These are phyloP conservation scores for Drosophila gunungcola DNA, from an alignment of 1,140 invertebrate species.

Conservation along the genomic window DNA sequence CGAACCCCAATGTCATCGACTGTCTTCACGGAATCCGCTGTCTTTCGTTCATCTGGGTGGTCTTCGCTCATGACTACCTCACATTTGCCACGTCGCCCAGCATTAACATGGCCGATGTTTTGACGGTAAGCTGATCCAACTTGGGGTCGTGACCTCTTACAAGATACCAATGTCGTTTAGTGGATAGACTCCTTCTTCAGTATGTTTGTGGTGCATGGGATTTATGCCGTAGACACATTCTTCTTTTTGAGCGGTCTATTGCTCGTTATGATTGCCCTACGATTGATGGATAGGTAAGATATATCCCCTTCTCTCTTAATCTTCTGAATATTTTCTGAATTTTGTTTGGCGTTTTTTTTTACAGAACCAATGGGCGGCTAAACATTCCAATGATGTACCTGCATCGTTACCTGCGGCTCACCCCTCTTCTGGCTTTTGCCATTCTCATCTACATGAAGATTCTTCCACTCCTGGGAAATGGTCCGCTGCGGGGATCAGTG, in stretches of 20 bases:
- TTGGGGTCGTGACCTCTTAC: neutral
- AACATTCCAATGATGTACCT: constrained; percentile 77
- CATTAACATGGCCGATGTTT: constrained; percentile 38
- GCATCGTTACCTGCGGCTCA: constrained; percentile 74
- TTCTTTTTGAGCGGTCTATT: constrained; percentile 92
- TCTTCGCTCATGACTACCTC: constrained; percentile 87
- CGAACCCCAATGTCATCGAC: constrained; percentile 74
- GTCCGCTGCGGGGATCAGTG: constrained; percentile 27
- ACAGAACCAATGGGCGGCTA: constrained; percentile 50
- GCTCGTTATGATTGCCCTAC: constrained; percentile 87
- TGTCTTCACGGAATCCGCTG: constrained; percentile 87
- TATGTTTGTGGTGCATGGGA: constrained; percentile 86
- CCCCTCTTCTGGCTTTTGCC: constrained; percentile 54
- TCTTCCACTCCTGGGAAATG: constrained; percentile 42
- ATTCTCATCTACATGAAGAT: constrained; percentile 62
- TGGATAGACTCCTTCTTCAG: constrained; percentile 84
- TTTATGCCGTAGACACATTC: constrained; percentile 95
- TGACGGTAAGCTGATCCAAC: constrained; percentile 11
- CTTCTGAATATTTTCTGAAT: neutral
- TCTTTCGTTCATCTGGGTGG: constrained; percentile 88
- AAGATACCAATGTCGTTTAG: constrained; percentile 3
- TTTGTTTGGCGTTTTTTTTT: neutral
- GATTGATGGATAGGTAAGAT: constrained; percentile 87
- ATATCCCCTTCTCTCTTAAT: neutral
- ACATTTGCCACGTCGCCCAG: constrained; percentile 48